Conservation (phyloP, 1,140 invertebrate species). For the Cotesia chilonis region DNA sequence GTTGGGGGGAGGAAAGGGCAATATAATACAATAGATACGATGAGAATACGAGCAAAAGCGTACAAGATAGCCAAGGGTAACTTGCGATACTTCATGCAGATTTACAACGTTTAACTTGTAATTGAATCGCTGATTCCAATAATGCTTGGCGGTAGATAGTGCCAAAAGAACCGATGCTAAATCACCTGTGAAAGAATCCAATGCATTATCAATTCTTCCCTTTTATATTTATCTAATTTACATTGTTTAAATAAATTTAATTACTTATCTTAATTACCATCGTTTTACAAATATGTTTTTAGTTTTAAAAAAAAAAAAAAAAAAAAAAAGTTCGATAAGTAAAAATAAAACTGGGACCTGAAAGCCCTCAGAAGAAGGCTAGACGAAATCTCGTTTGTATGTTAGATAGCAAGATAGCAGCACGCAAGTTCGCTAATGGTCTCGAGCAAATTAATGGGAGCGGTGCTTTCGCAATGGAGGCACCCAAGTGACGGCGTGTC, state of each 20-base stretch:
- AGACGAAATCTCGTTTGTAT: slow-evolving; percentile 5
- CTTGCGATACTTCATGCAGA: slow-evolving; percentile 53
- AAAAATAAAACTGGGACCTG: background rate
- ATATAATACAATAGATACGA: slow-evolving; percentile 28
- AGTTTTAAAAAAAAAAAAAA: slow-evolving; percentile 39
- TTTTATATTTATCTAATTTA: slow-evolving; percentile 5
- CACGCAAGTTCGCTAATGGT: slow-evolving; percentile 17
- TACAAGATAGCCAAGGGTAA: slow-evolving; percentile 44
- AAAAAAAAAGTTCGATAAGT: background rate
- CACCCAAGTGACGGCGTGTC: slow-evolving; percentile 16
- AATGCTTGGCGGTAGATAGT: slow-evolving; percentile 36
- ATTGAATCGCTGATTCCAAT: slow-evolving; percentile 59
- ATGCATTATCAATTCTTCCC: slow-evolving; percentile 53
- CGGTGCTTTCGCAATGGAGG: slow-evolving; percentile 26
- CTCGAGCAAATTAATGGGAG: slow-evolving; percentile 34
- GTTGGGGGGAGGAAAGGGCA: background rate
- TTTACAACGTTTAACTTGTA: slow-evolving; percentile 58
- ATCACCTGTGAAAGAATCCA: slow-evolving; percentile 55
- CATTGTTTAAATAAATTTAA: too few species aligned
- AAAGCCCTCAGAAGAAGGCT: background rate
- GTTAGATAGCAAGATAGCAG: background rate
- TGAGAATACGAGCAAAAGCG: slow-evolving; percentile 36
- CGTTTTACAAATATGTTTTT: too few species aligned
- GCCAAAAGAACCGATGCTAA: slow-evolving; percentile 52
- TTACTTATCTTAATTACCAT: too few species aligned